Evolutionary conservation across 2,888 invertebrate species (phyloP), one percentile per base, ranked within the genome.

Genomic region (Eupithecia centaureata): DNA sequence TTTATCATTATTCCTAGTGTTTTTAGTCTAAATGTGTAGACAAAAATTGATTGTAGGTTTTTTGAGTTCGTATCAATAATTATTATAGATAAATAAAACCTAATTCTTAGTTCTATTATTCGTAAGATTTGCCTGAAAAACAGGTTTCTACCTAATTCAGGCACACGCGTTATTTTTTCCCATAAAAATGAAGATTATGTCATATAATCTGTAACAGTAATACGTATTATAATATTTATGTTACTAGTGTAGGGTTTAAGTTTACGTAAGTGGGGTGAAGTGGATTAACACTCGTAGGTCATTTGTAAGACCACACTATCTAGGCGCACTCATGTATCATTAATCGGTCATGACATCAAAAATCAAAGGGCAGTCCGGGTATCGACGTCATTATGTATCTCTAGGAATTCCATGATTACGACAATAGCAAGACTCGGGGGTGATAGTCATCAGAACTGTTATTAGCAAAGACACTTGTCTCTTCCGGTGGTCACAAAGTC

Each of bases 401-500:
- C 25, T 51, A 5, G 32, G 57, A 33, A 57, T 57, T 33, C 12
- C 28, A 32, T 33, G 32, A 33, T 56, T 27, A 27, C 25, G 13
- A 52, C 52, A 15, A 52, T 52, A 30, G 56, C n/a, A 65, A 65
- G 63, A 54, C 60, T 58, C 38, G 35, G 60, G 62, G 67, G 64
- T 69, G 73, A 64, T 33, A 30, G 61, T 4, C 18, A 25, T 61
- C 72, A 72, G 69, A 30, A 66, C 74, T 74, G 71, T 77, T 73
- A 79, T 71, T 67, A 35, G 61, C 66, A 56, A 66, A 60, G 65
- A 67, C 67, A 89, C 91, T 88, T 88, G 88, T 78, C 76, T 70
- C 81, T 79, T 86, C 86, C 88, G 84, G 82, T 80, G 61, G 65
- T 62, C 67, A 61, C 61, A 58, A 78, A 79, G 73, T 79, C 82